Evolutionary conservation across 2,888 invertebrate species (phyloP), one percentile per base, ranked within the genome.

Genomic region (Leptarthrus brevirostris): DNA sequence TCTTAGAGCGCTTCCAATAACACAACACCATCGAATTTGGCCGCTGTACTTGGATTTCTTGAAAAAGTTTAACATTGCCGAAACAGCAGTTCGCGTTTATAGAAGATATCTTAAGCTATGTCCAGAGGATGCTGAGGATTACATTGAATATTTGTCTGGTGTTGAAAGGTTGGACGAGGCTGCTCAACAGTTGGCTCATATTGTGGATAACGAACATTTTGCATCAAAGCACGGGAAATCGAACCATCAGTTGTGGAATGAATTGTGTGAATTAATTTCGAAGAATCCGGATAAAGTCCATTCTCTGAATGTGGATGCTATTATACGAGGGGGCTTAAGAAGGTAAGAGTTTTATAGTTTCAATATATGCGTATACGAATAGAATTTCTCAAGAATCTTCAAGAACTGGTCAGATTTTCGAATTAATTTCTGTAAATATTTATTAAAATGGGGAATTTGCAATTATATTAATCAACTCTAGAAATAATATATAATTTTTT

Each of bases 181-280:
- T 52, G 97, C 98, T 8, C 87, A 93, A n/a, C 92, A 94, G 81
- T 86, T 98, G 77, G 96, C 95, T 2, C 90, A 93, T 79, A 91
- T 98, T 79, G 98, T 99, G 1, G 98, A 99, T 83, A 94, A 97
- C 86, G 98, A 98, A 82, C 90, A 93, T 80, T 98, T 98, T 86
- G 91, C 94, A 36, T 98, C 98, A 0, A 97, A 95, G 83, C 92
- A 96, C 86, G 98, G 98, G 0, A 99, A 98, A 87, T 98, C 98
- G 0, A 98, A 97, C 83, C 97, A 98, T 87, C 97, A 98, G 86
- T 86, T 99, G 22, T 99, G 99, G 99, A 97, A 97, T 86, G 98
- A 99, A 83, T 86, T 99, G 44, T 99, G 99, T 86, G 97, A 98
- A 82, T 86, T 99, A 72, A 97, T 98, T 81, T 98, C 97, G 1